phyloP scores from a whole-genome alignment of 2,113 vertebrate species.

The Lycaon pictus region DNA sequence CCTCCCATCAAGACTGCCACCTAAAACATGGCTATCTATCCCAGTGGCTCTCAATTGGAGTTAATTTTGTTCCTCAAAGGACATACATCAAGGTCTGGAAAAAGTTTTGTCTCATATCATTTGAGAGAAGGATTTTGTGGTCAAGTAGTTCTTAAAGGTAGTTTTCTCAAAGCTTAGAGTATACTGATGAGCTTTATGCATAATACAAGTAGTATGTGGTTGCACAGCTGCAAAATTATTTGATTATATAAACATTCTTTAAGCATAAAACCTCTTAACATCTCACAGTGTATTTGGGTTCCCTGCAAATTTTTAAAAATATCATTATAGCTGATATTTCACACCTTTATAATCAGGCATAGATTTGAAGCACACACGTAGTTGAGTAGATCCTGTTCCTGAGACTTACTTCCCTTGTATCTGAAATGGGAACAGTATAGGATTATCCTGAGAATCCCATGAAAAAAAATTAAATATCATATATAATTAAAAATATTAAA shows the following conservation, averaged over 20 bases:
- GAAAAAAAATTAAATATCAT: background rate
- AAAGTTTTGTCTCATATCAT: background rate
- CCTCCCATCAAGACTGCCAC: fast-evolving
- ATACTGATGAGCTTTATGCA: background rate
- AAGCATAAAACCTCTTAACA: background rate
- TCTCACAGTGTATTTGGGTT: background rate
- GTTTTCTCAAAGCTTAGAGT: background rate
- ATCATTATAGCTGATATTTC: background rate
- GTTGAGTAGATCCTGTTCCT: background rate
- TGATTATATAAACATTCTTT: background rate
- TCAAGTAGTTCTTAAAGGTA: background rate
- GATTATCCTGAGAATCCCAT: fast-evolving
- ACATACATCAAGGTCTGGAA: background rate
- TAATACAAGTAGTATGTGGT: background rate
- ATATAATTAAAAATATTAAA: background rate
- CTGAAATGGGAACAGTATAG: background rate
- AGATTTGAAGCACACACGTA: background rate
- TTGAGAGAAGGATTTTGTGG: background rate
- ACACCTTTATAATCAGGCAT: background rate
- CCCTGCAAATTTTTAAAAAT: background rate
- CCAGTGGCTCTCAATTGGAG: background rate
- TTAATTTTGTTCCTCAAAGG: background rate
- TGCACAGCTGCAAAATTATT: background rate
- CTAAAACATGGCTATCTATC: background rate
- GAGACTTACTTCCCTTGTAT: background rate